phyloP scores from a whole-genome alignment of 2,888 invertebrate species.

The Caenorhabditis sp. region DNA sequence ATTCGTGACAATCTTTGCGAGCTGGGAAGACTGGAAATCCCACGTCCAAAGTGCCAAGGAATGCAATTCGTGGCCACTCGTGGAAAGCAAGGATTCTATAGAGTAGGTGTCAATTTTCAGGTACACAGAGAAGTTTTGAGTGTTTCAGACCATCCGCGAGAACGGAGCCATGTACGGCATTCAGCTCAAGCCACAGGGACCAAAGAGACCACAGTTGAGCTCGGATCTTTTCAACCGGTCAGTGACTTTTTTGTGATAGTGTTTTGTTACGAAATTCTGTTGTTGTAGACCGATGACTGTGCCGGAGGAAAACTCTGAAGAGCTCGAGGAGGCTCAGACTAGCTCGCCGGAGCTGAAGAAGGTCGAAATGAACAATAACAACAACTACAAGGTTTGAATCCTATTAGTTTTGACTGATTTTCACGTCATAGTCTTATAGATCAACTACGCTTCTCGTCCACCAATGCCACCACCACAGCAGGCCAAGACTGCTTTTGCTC shows the following conservation, averaged over 20 bases:
- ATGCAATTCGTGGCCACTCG: slow-evolving; percentile 77
- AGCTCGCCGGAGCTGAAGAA: slow-evolving; percentile 38
- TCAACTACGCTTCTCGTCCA: slow-evolving; percentile 44
- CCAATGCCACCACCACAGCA: slow-evolving; percentile 46
- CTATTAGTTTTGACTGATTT: background rate
- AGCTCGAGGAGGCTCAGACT: slow-evolving; percentile 41
- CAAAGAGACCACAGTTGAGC: slow-evolving; percentile 67
- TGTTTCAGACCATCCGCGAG: slow-evolving; percentile 72
- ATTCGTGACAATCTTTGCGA: slow-evolving; percentile 68
- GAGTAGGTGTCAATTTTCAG: slow-evolving; percentile 57
- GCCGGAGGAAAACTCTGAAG: slow-evolving; percentile 49
- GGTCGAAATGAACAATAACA: slow-evolving; percentile 44
- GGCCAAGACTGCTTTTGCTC: no score
- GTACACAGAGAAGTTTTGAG: background rate
- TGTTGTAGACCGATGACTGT: slow-evolving; percentile 50
- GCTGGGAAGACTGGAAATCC: slow-evolving; percentile 71
- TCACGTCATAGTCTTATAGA: background rate
- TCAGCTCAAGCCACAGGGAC: slow-evolving; percentile 70
- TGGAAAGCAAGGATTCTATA: slow-evolving; percentile 77
- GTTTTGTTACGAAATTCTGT: background rate
- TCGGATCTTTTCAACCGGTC: slow-evolving; percentile 59
- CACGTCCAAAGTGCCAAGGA: slow-evolving; percentile 76
- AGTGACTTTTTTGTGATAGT: no score
- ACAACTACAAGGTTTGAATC: slow-evolving; percentile 39
- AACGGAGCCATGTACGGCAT: slow-evolving; percentile 74